Conservation (phyloP, 2,113 vertebrate genomes). For the Pheucticus melanocephalus region DNA sequence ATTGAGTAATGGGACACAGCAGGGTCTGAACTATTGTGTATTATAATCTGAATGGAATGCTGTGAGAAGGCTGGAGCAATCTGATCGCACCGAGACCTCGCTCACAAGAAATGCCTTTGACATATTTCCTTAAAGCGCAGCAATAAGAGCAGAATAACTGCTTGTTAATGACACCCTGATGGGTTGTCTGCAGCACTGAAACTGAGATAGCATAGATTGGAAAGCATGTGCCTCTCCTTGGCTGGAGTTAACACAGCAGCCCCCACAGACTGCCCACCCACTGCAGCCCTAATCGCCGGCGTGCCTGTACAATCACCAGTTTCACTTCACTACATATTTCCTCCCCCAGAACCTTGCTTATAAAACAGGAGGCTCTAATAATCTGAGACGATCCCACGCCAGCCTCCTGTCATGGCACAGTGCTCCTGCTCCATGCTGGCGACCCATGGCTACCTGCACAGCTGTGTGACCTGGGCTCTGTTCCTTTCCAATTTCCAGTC, state of each 20-base stretch:
- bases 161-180: constrained; percentile 62
- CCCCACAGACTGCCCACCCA: constrained; percentile 63
- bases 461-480: background rate
- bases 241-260: constrained; percentile 63
- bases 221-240: constrained; percentile 58
- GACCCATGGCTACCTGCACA: background rate
- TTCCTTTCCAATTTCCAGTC: background rate
- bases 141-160: constrained; percentile 17
- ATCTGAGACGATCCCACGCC: background rate
- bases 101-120: constrained; percentile 65
- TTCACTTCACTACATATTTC: constrained; percentile 48
- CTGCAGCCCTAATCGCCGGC: constrained; percentile 15
- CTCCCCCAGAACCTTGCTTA: constrained; percentile 27
- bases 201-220: constrained; percentile 56
- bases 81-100: constrained; percentile 47
- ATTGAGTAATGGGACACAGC: constrained; percentile 72
- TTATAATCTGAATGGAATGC: constrained; percentile 73
- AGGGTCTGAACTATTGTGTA: constrained; percentile 70
- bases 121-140: constrained; percentile 47
- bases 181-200: constrained; percentile 51
- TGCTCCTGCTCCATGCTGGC: background rate
- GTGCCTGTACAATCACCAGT: constrained; percentile 56
- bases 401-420: constrained; percentile 8
- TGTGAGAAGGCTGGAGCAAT: constrained; percentile 64
- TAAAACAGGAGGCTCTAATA: constrained; percentile 37